A percentile compares a stretch with the other conserved stretches of the same genome.
These are phyloP conservation scores for Cyanoramphus novaezelandiae DNA, from an alignment of 2,113 vertebrate species.

Conservation along the genomic window DNA sequence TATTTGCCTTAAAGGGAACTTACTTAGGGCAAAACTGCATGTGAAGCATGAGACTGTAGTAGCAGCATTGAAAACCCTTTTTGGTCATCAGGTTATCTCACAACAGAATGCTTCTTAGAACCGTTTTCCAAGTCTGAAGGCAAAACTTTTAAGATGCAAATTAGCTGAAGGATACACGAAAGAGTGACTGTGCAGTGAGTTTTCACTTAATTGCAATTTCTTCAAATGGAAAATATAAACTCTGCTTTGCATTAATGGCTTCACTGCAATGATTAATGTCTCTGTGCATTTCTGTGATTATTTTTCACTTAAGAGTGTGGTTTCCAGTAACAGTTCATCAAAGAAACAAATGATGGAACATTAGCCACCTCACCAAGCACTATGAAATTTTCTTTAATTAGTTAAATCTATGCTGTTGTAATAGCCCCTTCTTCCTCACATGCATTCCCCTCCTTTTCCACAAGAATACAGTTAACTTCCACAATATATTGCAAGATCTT, in stretches of 20 bases:
- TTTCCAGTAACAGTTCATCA: background rate
- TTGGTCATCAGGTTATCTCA: background rate
- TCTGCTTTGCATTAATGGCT: background rate
- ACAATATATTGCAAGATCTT: background rate
- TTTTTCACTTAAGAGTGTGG: background rate
- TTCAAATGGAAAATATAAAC: background rate
- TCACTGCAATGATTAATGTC: background rate
- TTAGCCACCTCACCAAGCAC: background rate
- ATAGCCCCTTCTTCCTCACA: background rate
- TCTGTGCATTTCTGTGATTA: background rate
- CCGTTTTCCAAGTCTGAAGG: background rate
- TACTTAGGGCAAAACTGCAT: background rate
- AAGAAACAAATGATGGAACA: background rate
- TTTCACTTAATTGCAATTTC: background rate
- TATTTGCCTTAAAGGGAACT: background rate
- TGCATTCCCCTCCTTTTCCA: background rate
- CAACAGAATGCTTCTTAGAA: background rate
- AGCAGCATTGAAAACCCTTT: background rate
- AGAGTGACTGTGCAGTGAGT: fast-evolving
- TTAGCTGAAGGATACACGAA: background rate
- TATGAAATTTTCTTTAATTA: background rate
- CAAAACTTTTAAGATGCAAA: background rate
- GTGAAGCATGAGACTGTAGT: background rate
- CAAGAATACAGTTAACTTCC: background rate
- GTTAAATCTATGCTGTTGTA: background rate